Evolutionary conservation across 2,888 invertebrate species (phyloP).

Genomic region (Pristionchus entomophagus): DNA sequence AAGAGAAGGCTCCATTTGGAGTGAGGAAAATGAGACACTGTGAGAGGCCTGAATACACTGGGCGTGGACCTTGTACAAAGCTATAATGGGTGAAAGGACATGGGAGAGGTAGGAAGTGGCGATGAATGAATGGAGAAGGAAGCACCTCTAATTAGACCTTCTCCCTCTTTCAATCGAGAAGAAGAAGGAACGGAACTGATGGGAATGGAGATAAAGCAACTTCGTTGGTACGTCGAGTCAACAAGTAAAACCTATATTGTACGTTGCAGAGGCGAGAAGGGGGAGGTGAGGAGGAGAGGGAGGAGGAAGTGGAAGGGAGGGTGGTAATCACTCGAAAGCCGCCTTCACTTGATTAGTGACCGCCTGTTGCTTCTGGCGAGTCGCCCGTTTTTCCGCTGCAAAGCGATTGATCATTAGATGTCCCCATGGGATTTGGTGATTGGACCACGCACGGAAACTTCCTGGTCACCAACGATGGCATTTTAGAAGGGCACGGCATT

Average conservation of each 20-base stretch:
- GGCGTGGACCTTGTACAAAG: background rate
- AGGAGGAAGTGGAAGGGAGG: background rate
- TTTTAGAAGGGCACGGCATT: too few species aligned
- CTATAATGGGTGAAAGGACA: background rate
- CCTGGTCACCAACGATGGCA: too few species aligned
- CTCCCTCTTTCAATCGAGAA: background rate
- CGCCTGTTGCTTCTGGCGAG: conserved; percentile 23
- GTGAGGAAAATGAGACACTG: background rate
- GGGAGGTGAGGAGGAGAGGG: background rate
- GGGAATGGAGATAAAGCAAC: background rate
- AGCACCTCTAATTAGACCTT: conserved; percentile 10
- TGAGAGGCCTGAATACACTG: background rate
- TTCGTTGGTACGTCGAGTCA: background rate
- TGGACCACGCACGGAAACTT: background rate
- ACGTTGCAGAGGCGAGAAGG: background rate
- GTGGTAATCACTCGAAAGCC: conserved; percentile 31
- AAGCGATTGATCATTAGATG: background rate
- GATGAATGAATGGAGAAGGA: background rate
- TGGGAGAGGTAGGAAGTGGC: conserved; percentile 8
- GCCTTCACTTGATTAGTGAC: conserved; percentile 26
- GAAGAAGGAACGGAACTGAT: background rate
- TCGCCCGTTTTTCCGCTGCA: conserved; percentile 57
- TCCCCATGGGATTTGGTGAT: background rate
- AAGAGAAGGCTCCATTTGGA: background rate
- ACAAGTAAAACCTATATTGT: conserved; percentile 8